phyloP scores from a whole-genome alignment of 2,113 vertebrate genomes.

The Nipponia nippon region DNA sequence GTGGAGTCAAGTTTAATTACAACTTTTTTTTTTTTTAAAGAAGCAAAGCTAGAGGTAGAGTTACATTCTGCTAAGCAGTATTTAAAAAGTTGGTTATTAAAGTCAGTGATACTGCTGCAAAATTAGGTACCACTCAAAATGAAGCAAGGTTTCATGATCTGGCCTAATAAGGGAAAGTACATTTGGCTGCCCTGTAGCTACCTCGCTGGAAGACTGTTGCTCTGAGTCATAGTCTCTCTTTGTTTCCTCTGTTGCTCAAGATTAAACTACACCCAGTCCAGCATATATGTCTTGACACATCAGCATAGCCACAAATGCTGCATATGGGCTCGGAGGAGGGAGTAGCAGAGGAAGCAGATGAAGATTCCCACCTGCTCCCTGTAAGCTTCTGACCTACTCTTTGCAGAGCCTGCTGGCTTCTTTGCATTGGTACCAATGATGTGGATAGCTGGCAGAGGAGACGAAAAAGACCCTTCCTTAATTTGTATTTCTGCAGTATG shows the following conservation, averaged over 20 bases:
- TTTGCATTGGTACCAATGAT: rapidly evolving
- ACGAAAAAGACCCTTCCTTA: not conserved
- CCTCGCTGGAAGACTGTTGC: not conserved
- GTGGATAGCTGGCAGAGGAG: not conserved
- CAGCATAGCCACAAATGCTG: not conserved
- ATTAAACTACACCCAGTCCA: not conserved
- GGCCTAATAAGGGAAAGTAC: conserved; percentile 48
- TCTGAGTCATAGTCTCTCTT: conserved; percentile 45
- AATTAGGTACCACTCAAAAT: not conserved
- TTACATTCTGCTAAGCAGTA: not conserved
- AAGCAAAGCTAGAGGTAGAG: not conserved
- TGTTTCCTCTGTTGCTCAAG: conserved; percentile 40
- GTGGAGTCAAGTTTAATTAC: not conserved
- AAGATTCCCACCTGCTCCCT: not conserved
- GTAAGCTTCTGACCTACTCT: not conserved
- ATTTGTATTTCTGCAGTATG: not conserved
- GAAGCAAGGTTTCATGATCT: conserved; percentile 18
- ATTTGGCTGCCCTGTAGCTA: conserved; percentile 30
- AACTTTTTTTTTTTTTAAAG: not conserved
- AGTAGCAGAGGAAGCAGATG: not conserved
- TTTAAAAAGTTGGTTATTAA: not conserved
- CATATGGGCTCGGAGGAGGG: not conserved
- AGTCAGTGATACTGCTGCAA: not conserved
- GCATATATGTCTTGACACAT: not conserved
- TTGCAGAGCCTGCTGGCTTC: not conserved